Base-by-base conservation (phyloP, 2,797 vertebrate species). In the Halcyon smyrnensis region DNA sequence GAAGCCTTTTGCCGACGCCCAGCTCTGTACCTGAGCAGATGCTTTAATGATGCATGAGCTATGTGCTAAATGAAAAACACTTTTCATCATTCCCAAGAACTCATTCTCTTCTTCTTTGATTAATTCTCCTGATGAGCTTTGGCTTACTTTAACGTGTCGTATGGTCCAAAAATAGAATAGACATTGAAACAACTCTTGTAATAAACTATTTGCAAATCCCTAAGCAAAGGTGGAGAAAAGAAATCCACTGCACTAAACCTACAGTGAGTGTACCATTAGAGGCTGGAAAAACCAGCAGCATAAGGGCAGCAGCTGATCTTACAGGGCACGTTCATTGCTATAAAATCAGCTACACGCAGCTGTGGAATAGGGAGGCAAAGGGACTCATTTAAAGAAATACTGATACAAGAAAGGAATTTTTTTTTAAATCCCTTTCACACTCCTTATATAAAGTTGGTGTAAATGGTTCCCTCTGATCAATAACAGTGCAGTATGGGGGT, bases 391-490 rank as follows among this genome's bases (percentile, higher is more conserved):
- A 68, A 89, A 79, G 82, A 74, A 93, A 90, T 67, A 65, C 28
- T 30, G 4, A 87, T 63, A 21, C 53, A 84, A 79, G n/a, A 67
- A 82, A 90, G n/a, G 63, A 56, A 57, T 30, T 32, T 81, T 57
- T 80, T 73, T 51, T 16, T n/a, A 30, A 92, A 88, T 64, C 27
- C 36, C 19, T 93, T 90, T 77, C 24, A 16, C 87, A 68, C 30
- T 43, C 6, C 1, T 84, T 48, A 51, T 80, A 37, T 91, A 45
- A 80, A 75, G 27, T 37, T 83, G 45, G 39, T 90, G 73, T 59
- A 91, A 84, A 70, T 92, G 79, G 62, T 93, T 93, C 37, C 68
- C 63, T 91, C 84, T 85, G 92, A 95, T 93, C 80, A 74, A 64
- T 95, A 71, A 67, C 54, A 60, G 11, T 11, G 39, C 73, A 92